These are phyloP conservation scores for Digitonthophagus gazella DNA, from an alignment of 2,888 invertebrate genomes.

Conservation along the genomic window DNA sequence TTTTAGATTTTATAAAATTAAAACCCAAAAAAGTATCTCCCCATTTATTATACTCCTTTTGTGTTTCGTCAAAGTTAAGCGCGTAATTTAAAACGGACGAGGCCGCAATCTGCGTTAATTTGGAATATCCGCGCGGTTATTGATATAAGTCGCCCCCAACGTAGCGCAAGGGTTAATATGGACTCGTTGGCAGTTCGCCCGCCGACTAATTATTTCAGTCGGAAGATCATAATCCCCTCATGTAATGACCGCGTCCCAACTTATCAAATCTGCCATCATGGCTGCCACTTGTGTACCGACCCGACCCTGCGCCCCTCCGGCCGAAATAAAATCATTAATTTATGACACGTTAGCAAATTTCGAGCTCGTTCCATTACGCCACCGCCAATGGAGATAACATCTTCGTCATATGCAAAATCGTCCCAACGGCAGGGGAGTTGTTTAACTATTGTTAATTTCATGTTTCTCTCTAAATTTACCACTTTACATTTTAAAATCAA, in stretches of 20 bases:
- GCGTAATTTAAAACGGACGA: constrained; percentile 40
- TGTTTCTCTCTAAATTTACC: background rate
- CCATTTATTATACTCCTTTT: background rate
- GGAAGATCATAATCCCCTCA: constrained; percentile 53
- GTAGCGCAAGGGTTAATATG: constrained; percentile 50
- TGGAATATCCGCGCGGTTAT: constrained; percentile 51
- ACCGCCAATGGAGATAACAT: background rate
- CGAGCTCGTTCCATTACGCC: background rate
- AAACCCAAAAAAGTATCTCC: no score
- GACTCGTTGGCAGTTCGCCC: constrained; percentile 50
- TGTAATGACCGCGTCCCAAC: constrained; percentile 53
- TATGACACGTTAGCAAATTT: constrained; percentile 40
- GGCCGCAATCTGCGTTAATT: constrained; percentile 51
- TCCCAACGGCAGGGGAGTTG: background rate
- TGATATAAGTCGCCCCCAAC: constrained; percentile 49
- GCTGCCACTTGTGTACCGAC: constrained; percentile 48
- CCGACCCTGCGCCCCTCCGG: constrained; percentile 29
- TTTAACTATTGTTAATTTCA: constrained; percentile 3
- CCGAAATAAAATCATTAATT: constrained; percentile 45
- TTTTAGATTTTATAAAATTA: no score
- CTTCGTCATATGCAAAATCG: background rate
- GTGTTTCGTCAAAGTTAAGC: constrained; percentile 20
- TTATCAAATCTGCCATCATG: constrained; percentile 53
- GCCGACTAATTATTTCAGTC: constrained; percentile 52
- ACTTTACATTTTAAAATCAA: no score